Conservation (phyloP, 2,113 vertebrate species). For the Trichomycterus rosablanca region DNA sequence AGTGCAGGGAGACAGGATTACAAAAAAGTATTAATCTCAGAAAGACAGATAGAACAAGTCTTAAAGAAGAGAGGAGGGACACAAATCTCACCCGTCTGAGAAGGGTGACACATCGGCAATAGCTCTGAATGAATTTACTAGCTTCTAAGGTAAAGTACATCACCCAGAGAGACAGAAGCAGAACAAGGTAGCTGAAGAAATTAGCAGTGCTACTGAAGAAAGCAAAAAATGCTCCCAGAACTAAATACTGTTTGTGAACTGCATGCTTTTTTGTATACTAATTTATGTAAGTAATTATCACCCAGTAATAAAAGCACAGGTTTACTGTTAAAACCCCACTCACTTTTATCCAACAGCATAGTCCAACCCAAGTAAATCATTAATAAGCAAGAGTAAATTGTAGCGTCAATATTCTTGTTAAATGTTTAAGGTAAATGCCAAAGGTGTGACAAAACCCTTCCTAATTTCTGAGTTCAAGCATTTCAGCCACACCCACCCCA, state of each 20-base stretch:
- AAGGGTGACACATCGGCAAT: neutral
- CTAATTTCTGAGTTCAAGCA: no score
- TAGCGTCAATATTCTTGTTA: no score
- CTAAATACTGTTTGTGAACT: no score
- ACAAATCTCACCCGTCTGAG: constrained; percentile 1
- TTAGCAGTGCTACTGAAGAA: no score
- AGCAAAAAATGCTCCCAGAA: no score
- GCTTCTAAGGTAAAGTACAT: neutral
- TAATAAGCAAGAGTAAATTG: neutral
- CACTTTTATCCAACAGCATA: neutral
- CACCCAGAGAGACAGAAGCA: neutral
- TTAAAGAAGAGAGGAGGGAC: constrained; percentile 1
- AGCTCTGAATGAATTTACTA: constrained; percentile 5
- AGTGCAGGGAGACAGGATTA: constrained; percentile 18
- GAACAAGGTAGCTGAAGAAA: neutral
- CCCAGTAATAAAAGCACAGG: no score
- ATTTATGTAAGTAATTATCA: no score
- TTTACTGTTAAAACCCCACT: neutral
- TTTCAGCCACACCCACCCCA: no score
- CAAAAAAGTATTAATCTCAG: constrained; percentile 28
- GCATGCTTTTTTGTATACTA: no score
- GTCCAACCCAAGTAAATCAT: neutral
- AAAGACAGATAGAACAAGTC: constrained; percentile 10
- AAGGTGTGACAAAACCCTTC: no score
- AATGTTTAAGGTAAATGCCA: no score